phyloP scores from a whole-genome alignment of 1,140 invertebrate species.

The Aphaenogaster floridana region DNA sequence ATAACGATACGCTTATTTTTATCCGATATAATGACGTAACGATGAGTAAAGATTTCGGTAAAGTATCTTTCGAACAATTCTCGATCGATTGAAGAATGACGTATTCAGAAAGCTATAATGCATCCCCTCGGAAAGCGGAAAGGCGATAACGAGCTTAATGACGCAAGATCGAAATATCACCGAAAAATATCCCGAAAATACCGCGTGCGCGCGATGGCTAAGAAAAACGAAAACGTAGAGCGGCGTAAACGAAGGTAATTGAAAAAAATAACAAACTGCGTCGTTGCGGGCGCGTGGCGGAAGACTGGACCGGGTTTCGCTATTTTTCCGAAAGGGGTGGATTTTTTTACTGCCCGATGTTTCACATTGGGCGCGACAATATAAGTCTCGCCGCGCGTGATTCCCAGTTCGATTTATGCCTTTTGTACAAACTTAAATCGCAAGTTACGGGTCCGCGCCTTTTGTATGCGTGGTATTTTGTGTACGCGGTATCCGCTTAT shows the following conservation, averaged over 20 bases:
- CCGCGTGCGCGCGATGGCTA: background rate
- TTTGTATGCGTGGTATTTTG: background rate
- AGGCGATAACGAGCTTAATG: background rate
- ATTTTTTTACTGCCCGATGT: slow-evolving; percentile 18
- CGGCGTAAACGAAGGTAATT: slow-evolving; percentile 44
- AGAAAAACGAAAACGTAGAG: slow-evolving; percentile 1
- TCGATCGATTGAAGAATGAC: background rate
- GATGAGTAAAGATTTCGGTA: background rate
- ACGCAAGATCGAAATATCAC: background rate
- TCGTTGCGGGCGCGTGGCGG: slow-evolving; percentile 8
- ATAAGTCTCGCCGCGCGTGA: slow-evolving; percentile 19
- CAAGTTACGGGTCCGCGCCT: slow-evolving; percentile 14
- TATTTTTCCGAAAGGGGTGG: slow-evolving; percentile 21
- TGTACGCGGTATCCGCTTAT: background rate
- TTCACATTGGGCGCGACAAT: background rate
- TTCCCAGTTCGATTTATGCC: slow-evolving; percentile 40
- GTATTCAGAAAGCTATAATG: background rate
- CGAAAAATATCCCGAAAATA: slow-evolving; percentile 1
- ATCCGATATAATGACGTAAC: background rate
- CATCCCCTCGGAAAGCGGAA: background rate
- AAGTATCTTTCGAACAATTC: background rate
- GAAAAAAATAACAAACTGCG: slow-evolving; percentile 53
- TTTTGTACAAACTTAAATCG: slow-evolving; percentile 49
- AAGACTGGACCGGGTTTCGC: slow-evolving; percentile 13
- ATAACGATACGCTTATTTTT: background rate